Percentiles rank a stretch among this genome's conserved stretches.
phyloP scores from a whole-genome alignment of 2,888 invertebrate genomes.

The Frankliniella intonsa region DNA sequence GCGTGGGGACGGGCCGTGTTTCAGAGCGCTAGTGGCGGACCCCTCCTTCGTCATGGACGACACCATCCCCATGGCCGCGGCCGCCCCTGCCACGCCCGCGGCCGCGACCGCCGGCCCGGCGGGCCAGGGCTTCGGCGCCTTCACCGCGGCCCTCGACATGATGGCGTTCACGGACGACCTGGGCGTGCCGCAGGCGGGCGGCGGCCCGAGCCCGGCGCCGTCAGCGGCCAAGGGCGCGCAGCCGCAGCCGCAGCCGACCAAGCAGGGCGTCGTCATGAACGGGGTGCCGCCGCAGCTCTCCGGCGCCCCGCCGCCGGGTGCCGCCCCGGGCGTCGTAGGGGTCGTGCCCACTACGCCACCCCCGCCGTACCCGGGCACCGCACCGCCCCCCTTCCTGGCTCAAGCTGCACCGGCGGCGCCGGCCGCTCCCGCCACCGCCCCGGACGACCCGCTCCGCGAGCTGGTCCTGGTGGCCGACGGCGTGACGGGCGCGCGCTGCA shows the following conservation, averaged over 20 bases:
- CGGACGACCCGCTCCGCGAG: constrained; percentile 59
- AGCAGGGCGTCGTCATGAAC: constrained; percentile 18
- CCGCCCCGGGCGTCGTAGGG: not conserved
- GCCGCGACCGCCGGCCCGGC: not conserved
- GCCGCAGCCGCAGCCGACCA: constrained; percentile 35
- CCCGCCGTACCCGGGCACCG: constrained; percentile 24
- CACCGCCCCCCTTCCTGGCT: not conserved
- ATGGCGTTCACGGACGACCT: constrained; percentile 78
- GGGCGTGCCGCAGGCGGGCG: constrained; percentile 47
- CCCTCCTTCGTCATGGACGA: constrained; percentile 31
- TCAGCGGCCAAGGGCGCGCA: constrained; percentile 34
- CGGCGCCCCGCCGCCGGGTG: constrained; percentile 30
- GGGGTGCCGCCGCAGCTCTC: constrained; percentile 31
- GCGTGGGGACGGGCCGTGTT: not conserved
- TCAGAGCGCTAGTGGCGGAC: constrained; percentile 32
- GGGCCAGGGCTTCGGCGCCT: constrained; percentile 48
- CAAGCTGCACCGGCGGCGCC: constrained; percentile 33
- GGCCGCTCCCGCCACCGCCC: constrained; percentile 38
- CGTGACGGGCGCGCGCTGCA: constrained; percentile 44
- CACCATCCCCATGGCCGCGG: not conserved
- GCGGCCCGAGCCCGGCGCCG: constrained; percentile 33
- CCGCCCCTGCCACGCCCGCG: constrained; percentile 19
- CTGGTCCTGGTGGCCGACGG: constrained; percentile 56
- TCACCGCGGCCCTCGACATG: constrained; percentile 74
- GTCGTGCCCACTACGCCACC: constrained; percentile 28